Base-by-base conservation (phyloP, 2,888 invertebrate genomes). In the Melangyna quadrimaculata region DNA sequence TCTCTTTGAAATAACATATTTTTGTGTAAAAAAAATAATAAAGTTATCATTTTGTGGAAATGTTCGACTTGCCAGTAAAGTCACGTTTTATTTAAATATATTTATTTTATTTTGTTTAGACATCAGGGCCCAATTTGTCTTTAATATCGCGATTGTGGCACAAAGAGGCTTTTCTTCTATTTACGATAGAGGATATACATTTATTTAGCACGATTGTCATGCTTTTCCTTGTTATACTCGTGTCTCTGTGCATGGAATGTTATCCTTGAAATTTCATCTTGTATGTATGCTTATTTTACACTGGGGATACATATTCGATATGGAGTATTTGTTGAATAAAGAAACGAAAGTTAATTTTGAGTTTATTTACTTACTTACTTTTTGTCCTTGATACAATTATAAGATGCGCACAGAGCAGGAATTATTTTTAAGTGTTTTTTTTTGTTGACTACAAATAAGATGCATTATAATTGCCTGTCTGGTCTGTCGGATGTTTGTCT, bases 61-160 rank as follows among this genome's bases (percentile, higher is more conserved):
- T 61, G 5, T 61, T 43, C 43, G 7, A 17, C 29, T 63, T 63
- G 29, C 19, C 19, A 63, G 63, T 45, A 29, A 12, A 43, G 45
- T 63, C 63, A 63, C 63, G 63, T 63, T 45, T 29, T 63, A 29
- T 63, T 63, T 29, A 63, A 45, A 27, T 63, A 63, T 63, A 19
- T 22, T 12, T 63, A 29, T 43, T 27, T 63, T 63, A 27, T 43
- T 63, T 61, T 40, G 24, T 6, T 29, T 17, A 27, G 27, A 45
- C 63, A 63, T 43, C 43, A 10, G 29, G 63, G 63, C 17, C 45
- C 63, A 43, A 63, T 45, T 45, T 63, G 40, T 27, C n/a, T 43
- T 63, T 43, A 19, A 63, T 29, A 45, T 43, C 17, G 43, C 43
- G 43, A 43, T 19, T 45, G n/a, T 63, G n/a, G 10, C n/a, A 63